A percentile compares a stretch with the other conserved stretches of the same genome.
phyloP scores from a whole-genome alignment of 2,888 invertebrate genomes.

The Sinotaia quadrata region DNA sequence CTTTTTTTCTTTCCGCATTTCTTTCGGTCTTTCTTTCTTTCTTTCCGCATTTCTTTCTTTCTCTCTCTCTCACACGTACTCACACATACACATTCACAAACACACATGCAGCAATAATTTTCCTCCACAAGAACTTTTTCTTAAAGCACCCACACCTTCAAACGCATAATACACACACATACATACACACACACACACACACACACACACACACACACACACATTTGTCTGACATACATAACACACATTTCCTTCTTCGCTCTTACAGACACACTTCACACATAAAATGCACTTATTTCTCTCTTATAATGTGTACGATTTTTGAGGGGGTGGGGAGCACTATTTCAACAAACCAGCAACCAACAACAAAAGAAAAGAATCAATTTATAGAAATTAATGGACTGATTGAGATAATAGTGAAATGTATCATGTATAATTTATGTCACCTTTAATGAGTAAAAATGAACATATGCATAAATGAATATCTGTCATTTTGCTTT shows the following conservation, averaged over 20 bases:
- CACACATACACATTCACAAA: neutral
- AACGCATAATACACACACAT: neutral
- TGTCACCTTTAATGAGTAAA: too few species aligned
- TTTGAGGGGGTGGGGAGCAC: too few species aligned
- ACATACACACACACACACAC: neutral
- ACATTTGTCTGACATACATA: too few species aligned
- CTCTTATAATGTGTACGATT: too few species aligned
- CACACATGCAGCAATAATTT: neutral
- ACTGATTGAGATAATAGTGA: too few species aligned
- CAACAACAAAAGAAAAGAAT: too few species aligned
- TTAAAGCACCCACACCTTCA: constrained; percentile 4
- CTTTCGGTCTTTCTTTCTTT: neutral
- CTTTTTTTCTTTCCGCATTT: neutral
- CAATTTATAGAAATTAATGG: too few species aligned
- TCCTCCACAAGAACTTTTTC: neutral
- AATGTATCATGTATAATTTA: too few species aligned
- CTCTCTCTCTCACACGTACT: neutral
- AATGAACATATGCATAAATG: too few species aligned
- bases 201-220: neutral
- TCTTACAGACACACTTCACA: constrained; percentile 6
- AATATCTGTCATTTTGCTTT: too few species aligned
- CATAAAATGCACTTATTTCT: too few species aligned
- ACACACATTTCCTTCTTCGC: neutral
- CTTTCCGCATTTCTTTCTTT: neutral
- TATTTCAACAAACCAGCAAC: too few species aligned